A percentile compares a stretch with the other conserved stretches of the same genome.
Conservation (phyloP, 2,797 vertebrate genomes). For the Perdix hodgsoniae region DNA sequence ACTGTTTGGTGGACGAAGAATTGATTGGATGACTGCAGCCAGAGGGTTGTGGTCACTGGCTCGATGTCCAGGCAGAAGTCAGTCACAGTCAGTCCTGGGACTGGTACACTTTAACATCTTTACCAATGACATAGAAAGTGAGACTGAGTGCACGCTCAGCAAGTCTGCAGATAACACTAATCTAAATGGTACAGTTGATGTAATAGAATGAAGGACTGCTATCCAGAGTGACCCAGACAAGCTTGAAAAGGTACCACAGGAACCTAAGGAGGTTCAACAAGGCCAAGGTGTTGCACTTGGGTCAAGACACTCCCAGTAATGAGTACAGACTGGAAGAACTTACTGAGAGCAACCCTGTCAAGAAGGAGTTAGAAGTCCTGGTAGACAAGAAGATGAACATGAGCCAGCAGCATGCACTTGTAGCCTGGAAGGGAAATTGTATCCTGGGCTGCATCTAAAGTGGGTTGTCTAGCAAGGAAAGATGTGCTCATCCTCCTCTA, state of each 20-base stretch:
- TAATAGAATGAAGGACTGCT: not conserved
- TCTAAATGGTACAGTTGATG: not conserved
- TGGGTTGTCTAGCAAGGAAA: too few species aligned
- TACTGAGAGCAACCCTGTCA: not conserved
- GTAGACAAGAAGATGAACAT: not conserved
- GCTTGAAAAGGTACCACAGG: not conserved
- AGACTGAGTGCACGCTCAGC: not conserved
- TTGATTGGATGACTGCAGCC: not conserved
- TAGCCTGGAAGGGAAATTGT: not conserved
- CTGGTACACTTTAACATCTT: not conserved
- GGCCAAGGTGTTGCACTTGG: too few species aligned
- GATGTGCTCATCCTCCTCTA: not conserved
- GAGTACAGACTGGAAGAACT: not conserved
- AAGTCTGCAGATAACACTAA: not conserved
- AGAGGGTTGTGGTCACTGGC: not conserved
- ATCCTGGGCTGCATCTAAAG: too few species aligned
- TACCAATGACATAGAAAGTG: too few species aligned
- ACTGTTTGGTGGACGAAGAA: too few species aligned
- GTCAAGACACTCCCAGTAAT: not conserved
- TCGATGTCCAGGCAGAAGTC: not conserved
- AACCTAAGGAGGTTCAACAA: not conserved
- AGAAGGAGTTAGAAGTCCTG: not conserved
- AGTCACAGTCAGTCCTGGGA: not conserved
- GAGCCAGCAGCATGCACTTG: not conserved
- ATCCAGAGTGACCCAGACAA: not conserved